Evolutionary conservation across 37 sponge, comb jelly and placozoan genomes (phyloP), one percentile per base, ranked within the genome.

Genomic region (Bolinopsis microptera): DNA sequence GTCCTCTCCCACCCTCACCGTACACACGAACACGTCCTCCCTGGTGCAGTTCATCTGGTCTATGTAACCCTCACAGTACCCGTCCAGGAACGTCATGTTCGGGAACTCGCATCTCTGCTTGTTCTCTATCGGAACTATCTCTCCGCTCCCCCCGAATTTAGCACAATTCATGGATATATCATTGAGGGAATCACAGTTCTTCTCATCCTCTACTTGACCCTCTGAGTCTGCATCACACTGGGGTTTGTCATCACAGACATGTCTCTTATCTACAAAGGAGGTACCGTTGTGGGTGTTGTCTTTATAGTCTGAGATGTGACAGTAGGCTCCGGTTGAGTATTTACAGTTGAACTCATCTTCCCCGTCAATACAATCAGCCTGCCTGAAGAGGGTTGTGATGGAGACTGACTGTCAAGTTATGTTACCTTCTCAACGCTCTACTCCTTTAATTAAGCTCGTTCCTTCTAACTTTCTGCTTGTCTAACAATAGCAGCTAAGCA

Each of bases 11-110:
- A n/a, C 31, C 26, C 31, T 72, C 31, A 72, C 75, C 26, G 75
- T n/a, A 21, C 75, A 72, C 26, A 72, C 31, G 18, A 72, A 72
- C 31, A n/a, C 75, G 31, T 30, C 75, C 26, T 72, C 31, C 26
- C 75, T 28, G 5, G 75, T 72, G 31, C 75, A 72, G 75, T 72
- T 72, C 75, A 72, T 72, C 75, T 72, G 75, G 75, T 72, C 75
- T 72, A 72, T 72, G 31, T 72, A 72, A 3, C 75, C 75, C 26
- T 72, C 75, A 21, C 75, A 72, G 75, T 72, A 72, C 75, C 75
- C 75, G 75, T 72, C 75, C 75, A 72, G 75, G 75, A 72, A 72
- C 22, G 31, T 72, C 75, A 72, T 72, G 31, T 28, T n/a, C 22
- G 75, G 75, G 31, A 72, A 72, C 75, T 72, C 75, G 26, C 75